These are phyloP conservation scores for Eristalis arbustorum DNA, from an alignment of 2,888 invertebrate genomes.

Conservation along the genomic window DNA sequence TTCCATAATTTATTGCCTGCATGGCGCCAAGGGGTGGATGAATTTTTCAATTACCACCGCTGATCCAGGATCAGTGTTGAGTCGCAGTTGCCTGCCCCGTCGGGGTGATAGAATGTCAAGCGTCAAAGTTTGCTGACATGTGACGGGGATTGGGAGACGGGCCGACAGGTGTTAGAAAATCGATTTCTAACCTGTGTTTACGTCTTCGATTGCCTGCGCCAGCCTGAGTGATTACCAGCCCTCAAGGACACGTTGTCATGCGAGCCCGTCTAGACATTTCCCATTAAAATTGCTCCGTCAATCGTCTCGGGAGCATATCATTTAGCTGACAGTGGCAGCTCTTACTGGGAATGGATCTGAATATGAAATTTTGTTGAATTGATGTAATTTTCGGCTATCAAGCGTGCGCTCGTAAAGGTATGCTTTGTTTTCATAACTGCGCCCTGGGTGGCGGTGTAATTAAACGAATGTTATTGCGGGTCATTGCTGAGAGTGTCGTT, in stretches of 20 bases:
- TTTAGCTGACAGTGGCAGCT: background rate
- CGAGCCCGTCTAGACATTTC: constrained; percentile 27
- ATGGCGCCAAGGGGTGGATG: constrained; percentile 15
- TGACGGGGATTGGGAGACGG: background rate
- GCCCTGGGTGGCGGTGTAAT: too few species aligned
- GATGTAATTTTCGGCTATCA: background rate
- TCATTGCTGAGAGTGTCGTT: too few species aligned
- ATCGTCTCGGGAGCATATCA: background rate
- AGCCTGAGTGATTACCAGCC: background rate
- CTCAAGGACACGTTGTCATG: constrained; percentile 22
- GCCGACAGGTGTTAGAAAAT: constrained; percentile 11
- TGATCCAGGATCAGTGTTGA: constrained; percentile 24
- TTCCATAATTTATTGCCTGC: constrained; percentile 60
- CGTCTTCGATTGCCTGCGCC: background rate
- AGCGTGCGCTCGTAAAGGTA: background rate
- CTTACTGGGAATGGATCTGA: background rate
- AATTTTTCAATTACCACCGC: constrained; percentile 32
- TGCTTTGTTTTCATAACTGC: background rate
- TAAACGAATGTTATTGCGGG: too few species aligned
- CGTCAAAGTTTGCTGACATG: background rate
- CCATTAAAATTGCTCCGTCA: background rate
- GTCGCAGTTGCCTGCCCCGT: background rate
- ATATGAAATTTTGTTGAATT: background rate
- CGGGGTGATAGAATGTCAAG: constrained; percentile 16
- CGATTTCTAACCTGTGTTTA: background rate